phyloP scores from a whole-genome alignment of 2,888 invertebrate species.

The Phaonia tiefii region DNA sequence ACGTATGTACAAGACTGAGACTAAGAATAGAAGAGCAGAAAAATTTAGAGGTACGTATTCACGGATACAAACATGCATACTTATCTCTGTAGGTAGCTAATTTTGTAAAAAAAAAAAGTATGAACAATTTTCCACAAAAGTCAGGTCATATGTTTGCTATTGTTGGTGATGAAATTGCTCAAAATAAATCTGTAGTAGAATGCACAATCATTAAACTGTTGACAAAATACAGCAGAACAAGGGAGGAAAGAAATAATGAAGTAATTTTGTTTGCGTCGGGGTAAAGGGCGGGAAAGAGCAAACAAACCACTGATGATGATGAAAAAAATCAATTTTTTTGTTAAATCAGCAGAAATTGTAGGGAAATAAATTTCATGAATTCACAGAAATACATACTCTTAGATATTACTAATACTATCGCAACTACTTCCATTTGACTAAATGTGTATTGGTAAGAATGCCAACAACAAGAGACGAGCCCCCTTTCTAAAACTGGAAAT shows the following conservation, averaged over 20 bases:
- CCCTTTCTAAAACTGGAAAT: slow-evolving; percentile 58
- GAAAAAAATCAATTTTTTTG: slow-evolving; percentile 43
- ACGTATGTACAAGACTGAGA: neutral
- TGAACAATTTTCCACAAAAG: neutral
- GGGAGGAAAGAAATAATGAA: neutral
- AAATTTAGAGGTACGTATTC: slow-evolving; percentile 1
- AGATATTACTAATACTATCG: slow-evolving; percentile 1
- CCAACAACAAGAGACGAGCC: slow-evolving; percentile 60
- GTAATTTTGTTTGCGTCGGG: neutral
- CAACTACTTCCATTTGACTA: slow-evolving; percentile 4
- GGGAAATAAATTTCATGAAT: neutral
- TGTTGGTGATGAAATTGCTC: neutral
- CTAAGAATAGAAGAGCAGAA: slow-evolving; percentile 11
- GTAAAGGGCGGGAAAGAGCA: neutral
- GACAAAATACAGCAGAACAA: neutral
- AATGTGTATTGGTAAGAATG: neutral
- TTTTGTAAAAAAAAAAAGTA: neutral
- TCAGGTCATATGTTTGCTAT: slow-evolving; percentile 37
- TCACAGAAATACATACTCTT: slow-evolving; percentile 1
- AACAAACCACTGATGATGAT: neutral
- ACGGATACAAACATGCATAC: neutral
- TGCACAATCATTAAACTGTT: too few species aligned
- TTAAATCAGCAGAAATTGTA: slow-evolving; percentile 30
- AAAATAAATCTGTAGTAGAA: neutral
- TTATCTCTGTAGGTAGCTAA: too few species aligned